phyloP scores from a whole-genome alignment of 2,888 invertebrate genomes.

The Hydrotaea cyrtoneurina region DNA sequence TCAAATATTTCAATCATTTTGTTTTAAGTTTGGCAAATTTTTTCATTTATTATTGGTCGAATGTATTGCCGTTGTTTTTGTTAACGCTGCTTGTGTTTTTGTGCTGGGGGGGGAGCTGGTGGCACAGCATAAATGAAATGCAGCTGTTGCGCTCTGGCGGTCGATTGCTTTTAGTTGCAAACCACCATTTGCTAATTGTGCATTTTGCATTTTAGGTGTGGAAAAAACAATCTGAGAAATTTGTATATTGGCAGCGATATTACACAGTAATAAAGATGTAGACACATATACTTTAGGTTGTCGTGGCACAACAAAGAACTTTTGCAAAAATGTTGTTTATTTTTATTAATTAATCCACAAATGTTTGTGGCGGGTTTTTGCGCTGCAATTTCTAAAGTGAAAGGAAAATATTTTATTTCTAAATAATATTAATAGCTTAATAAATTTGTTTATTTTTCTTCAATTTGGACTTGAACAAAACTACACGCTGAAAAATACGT shows the following conservation, averaged over 20 bases:
- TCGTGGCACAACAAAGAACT: slow-evolving; percentile 6
- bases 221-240: background rate
- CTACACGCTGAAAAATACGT: too few species aligned
- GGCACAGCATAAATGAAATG: background rate
- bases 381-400: background rate
- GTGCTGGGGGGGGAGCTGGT: too few species aligned
- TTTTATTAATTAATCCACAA: slow-evolving; percentile 58
- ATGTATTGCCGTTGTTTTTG: slow-evolving; percentile 28
- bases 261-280: background rate
- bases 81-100: background rate
- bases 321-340: background rate
- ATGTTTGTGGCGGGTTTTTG: slow-evolving; percentile 27
- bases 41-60: slow-evolving; percentile 1
- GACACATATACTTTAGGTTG: background rate
- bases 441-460: too few species aligned
- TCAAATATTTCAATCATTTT: background rate
- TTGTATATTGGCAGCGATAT: background rate
- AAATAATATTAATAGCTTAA: too few species aligned
- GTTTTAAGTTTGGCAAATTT: background rate
- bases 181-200: slow-evolving; percentile 26
- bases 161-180: too few species aligned
- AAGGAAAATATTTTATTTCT: too few species aligned
- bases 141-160: slow-evolving; percentile 45
- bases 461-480: too few species aligned
- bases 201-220: slow-evolving; percentile 20